Evolutionary conservation across 2,113 vertebrate genomes (phyloP), one percentile per base, ranked within the genome.

Genomic region (Ramphastos sulfuratus): DNA sequence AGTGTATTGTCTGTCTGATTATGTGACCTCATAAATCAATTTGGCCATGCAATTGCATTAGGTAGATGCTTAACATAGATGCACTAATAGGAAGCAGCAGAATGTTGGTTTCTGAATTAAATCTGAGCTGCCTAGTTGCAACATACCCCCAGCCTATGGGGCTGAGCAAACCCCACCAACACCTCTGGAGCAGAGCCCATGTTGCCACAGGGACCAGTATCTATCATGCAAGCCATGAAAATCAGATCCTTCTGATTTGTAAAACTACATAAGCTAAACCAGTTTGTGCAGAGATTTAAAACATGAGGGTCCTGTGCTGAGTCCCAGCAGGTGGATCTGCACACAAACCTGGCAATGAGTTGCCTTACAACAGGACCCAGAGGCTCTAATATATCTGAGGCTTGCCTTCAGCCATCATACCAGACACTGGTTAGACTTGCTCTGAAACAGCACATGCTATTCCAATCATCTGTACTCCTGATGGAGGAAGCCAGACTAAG

Each of bases 271-370:
- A 52, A 90, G 14, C 44, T 66, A 74, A 81, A 52, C 7, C 4
- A 81, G 21, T 58, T 69, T 82, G 19, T 20, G 16, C 63, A 85
- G 77, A 59, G 8, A 63, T 85, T 91, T 79, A 72, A 90, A 87
- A 73, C 0, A 0, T 0, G 0, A 60, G 10, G 3, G 37, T 59
- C 73, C 27, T 25, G 23, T 74, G 35, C 46, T 11, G 19, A 79
- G 19, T 46, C n/a, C 80, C 63, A 54, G 52, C 15, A 30, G 7
- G 33, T 23, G 20, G 33, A 90, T 78, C 44, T 69, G 72, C 67
- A 66, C n/a, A 55, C n/a, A 80, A 44, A 72, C 10, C 61, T 83
- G 31, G 54, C 8, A 46, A 55, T 30, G 27, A 77, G 12, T 3
- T 75, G 16, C 33, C 64, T 78, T 67, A 30, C 20, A 75, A 83